Conservation (phyloP, 2,113 vertebrate species). For the Riparia riparia region DNA sequence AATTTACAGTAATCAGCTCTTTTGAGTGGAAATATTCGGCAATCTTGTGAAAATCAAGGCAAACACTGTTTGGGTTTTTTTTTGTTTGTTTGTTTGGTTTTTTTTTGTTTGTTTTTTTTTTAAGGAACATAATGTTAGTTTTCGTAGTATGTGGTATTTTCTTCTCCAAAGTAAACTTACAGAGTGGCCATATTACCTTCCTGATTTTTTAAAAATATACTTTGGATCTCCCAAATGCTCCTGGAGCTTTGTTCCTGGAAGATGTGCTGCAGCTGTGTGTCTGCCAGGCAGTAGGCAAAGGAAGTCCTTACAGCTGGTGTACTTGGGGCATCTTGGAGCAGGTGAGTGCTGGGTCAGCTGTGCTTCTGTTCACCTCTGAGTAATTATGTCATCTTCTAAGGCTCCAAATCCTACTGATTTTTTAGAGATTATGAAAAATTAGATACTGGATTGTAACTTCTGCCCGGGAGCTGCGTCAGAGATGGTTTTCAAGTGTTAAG, state of each 20-base stretch:
- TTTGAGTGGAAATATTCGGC: background rate
- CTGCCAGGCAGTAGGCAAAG: background rate
- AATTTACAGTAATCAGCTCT: background rate
- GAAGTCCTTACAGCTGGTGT: background rate
- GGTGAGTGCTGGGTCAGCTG: background rate
- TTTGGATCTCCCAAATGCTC: background rate
- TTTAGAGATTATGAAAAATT: background rate
- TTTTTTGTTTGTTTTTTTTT: background rate
- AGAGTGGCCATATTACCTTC: background rate
- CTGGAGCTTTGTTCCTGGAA: background rate
- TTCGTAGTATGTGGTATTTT: background rate
- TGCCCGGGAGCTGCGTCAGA: background rate
- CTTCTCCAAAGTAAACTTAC: background rate
- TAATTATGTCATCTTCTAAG: background rate
- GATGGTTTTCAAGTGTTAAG: background rate
- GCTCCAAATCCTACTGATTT: background rate
- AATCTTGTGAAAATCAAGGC: background rate
- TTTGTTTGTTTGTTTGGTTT: no score
- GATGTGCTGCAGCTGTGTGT: background rate
- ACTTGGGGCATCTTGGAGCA: background rate
- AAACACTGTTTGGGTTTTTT: background rate
- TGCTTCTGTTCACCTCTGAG: background rate
- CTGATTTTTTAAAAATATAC: rapidly evolving
- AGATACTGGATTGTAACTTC: background rate
- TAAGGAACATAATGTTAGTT: background rate